Evolutionary conservation across 2,113 vertebrate species (phyloP), one percentile per base, ranked within the genome.

Genomic region (Rhinolophus sinicus): DNA sequence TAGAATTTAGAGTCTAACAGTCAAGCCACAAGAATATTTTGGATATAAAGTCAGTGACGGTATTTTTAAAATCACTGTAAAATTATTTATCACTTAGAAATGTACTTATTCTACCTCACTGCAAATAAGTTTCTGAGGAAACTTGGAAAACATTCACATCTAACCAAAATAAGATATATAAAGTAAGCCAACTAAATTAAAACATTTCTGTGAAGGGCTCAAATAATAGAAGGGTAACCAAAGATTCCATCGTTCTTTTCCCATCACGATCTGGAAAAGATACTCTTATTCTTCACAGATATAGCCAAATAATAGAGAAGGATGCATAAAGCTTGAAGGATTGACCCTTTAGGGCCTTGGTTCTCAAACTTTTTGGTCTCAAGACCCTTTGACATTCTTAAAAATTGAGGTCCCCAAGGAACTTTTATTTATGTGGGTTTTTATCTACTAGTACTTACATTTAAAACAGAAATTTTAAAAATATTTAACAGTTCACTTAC

Each of bases 1-100:
- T 2, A 62, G 26, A 81, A 90, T 69, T 62, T 89, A 69, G 28
- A 86, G 52, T 82, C 40, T 83, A 88, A 70, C n/a, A 70, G 38
- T 56, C 77, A 75, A 70, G 12, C 77, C 52, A 95, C 22, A 86
- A 83, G 19, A 73, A 88, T 78, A 78, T 35, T 82, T 67, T 75
- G 38, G 58, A 75, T 86, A 76, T 26, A 73, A 83, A 64, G n/a
- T 72, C 64, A 93, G 28, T 50, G 56, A 88, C 2, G 11, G 52
- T 81, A 82, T 93, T 80, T 94, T 89, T 16, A 40, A 93, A 93
- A 89, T 67, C 64, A 80, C 26, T 84, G 78, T 88, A 78, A 78
- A 95, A 67, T 56, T 58, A 92, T 62, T 83, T 69, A 54, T 38
- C 26, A 92, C 12, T 56, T 60, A 86, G 67, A 93, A 93, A 69